phyloP scores from a whole-genome alignment of 2,797 vertebrate species.

The Poecilia velifera region DNA sequence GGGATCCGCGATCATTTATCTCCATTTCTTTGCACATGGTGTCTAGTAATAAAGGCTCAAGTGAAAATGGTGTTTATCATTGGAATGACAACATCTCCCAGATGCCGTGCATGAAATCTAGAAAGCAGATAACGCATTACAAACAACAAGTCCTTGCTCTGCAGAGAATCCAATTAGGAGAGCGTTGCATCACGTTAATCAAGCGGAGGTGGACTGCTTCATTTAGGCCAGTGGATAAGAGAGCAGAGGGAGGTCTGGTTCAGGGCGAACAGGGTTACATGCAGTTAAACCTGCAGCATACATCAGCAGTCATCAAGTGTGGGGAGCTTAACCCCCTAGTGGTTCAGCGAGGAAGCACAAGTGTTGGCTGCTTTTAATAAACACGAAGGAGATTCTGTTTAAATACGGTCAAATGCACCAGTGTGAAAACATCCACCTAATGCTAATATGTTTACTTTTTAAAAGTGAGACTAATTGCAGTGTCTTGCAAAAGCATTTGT shows the following conservation, averaged over 20 bases:
- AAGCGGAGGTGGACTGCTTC: conserved; percentile 73
- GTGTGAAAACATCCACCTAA: conserved; percentile 28
- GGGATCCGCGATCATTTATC: conserved; percentile 80
- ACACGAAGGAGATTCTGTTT: conserved; percentile 38
- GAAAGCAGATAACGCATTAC: conserved; percentile 76
- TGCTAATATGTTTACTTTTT: not conserved
- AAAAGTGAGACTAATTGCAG: not conserved
- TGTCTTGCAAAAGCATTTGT: not conserved
- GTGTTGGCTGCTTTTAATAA: conserved; percentile 48
- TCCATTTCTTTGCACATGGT: conserved; percentile 78
- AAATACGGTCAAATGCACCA: conserved; percentile 32
- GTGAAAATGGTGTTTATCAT: conserved; percentile 83
- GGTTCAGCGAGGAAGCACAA: conserved; percentile 61
- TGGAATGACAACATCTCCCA: conserved; percentile 81
- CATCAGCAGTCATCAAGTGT: conserved; percentile 63
- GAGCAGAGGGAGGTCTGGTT: conserved; percentile 73
- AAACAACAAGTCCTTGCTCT: conserved; percentile 74
- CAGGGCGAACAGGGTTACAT: conserved; percentile 62
- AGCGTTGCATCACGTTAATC: conserved; percentile 77
- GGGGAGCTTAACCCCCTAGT: conserved; percentile 81
- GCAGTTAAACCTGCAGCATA: conserved; percentile 70
- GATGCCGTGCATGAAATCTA: conserved; percentile 75
- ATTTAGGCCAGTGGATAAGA: conserved; percentile 70
- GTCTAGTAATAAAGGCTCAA: conserved; percentile 80
- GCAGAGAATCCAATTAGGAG: conserved; percentile 76